Conservation (phyloP, 2,797 vertebrate species). For the Pantherophis alleghaniensis region DNA sequence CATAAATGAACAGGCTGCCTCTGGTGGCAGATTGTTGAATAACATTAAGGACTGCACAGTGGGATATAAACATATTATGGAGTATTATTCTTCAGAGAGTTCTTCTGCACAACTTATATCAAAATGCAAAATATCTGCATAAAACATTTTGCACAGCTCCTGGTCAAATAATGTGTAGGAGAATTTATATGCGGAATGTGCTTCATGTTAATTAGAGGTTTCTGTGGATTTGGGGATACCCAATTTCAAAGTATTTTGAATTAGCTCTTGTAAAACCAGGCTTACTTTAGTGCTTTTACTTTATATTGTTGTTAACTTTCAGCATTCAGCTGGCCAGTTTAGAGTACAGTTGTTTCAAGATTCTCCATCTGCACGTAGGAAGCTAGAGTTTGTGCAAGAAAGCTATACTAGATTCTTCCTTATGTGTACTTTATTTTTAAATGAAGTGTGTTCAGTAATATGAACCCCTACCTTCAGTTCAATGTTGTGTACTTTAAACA, state of each 20-base stretch:
- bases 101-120: neutral
- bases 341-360: neutral
- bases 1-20: neutral
- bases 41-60: neutral
- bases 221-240: neutral
- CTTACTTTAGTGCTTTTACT: neutral
- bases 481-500: neutral
- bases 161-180: neutral
- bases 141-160: neutral
- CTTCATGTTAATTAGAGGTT: neutral
- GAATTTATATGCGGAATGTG: neutral
- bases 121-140: neutral
- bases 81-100: neutral
- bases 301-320: neutral
- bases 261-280: neutral
- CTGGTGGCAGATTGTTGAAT: neutral
- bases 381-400: neutral
- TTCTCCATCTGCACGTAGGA: neutral
- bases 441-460: neutral
- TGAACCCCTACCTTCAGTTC: neutral
- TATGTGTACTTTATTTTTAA: neutral
- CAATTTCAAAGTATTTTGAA: neutral
- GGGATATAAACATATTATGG: neutral
- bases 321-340: neutral
- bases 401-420: neutral